Evolutionary conservation across 2,113 vertebrate species (phyloP), one percentile per base, ranked within the genome.

Genomic region (Grus americana): DNA sequence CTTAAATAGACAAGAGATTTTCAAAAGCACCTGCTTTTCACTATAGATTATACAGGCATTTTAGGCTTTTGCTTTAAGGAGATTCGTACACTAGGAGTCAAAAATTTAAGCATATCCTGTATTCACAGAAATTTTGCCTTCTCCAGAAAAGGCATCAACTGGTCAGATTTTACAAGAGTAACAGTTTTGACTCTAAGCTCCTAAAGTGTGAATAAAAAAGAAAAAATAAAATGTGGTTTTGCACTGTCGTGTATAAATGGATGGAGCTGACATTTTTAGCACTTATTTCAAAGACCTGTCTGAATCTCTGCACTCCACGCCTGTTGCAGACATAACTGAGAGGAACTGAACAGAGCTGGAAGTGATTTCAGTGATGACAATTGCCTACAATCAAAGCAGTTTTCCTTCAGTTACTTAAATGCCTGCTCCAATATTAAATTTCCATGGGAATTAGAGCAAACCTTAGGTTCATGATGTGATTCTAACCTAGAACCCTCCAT

Each of bases 321-420:
- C 73, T 81, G 86, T 23, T 67, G 30, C 49, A 94, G 58, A 80
- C 46, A 11, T 16, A 86, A 66, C 59, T 14, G 66, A 79, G 24
- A 54, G 57, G 70, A 92, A 44, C 12, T 62, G 91, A 89, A 63
- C 22, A 52, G 72, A 86, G 49, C 24, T 92, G 59, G 75, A 84
- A 96, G 66, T 75, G 15, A 91, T 96, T 96, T 91, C 58, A 71
- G 68, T 95, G 89, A 89, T 94, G 89, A 81, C 62, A 91, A 95
- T 82, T 89, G 84, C 91, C 62, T 85, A 72, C 80, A 91, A 79
- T 96, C 90, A 95, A 50, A 82, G 40, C 27, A 81, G 21, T 75
- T 96, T 95, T 81, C 73, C 30, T 91, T 85, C 78, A 70, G 61
- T 76, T 87, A 49, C 93, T 58, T 82, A 85, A 95, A 90, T 46